phyloP scores from a whole-genome alignment of 1,140 invertebrate genomes.

The Steinernema khuongi region DNA sequence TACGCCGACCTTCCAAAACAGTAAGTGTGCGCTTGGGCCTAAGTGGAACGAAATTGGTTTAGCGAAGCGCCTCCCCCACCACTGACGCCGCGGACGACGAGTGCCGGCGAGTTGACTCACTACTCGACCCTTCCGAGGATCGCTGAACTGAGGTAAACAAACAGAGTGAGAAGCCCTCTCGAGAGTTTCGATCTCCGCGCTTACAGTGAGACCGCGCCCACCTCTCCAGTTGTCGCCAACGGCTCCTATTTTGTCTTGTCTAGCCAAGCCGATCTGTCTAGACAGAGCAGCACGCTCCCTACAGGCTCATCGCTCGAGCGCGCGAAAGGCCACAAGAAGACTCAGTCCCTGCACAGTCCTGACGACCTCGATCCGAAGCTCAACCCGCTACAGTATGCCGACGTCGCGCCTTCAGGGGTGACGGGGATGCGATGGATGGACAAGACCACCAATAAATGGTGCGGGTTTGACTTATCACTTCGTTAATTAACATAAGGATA shows the following conservation, averaged over 20 bases:
- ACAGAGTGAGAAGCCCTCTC: too few species aligned
- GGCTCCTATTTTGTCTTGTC: neutral
- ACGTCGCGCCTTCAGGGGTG: neutral
- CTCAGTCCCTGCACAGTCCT: neutral
- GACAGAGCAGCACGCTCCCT: neutral
- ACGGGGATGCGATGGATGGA: neutral
- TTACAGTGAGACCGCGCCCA: neutral
- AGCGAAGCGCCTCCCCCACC: neutral
- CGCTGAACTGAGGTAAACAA: neutral
- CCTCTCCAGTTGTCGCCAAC: neutral
- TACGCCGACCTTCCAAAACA: neutral
- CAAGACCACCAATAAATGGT: neutral
- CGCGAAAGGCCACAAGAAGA: neutral
- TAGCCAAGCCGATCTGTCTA: neutral
- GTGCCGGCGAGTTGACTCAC: neutral
- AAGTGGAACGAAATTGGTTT: neutral
- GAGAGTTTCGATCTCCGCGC: neutral
- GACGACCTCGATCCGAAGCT: neutral
- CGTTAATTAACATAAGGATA: neutral
- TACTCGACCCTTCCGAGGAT: neutral
- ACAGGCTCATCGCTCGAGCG: too few species aligned
- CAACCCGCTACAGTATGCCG: neutral
- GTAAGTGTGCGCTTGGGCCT: neutral
- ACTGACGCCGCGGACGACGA: constrained; percentile 8
- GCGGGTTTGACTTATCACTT: neutral